Base-by-base conservation (phyloP, 1,140 invertebrate genomes). In the Sarcophaga peregrina region DNA sequence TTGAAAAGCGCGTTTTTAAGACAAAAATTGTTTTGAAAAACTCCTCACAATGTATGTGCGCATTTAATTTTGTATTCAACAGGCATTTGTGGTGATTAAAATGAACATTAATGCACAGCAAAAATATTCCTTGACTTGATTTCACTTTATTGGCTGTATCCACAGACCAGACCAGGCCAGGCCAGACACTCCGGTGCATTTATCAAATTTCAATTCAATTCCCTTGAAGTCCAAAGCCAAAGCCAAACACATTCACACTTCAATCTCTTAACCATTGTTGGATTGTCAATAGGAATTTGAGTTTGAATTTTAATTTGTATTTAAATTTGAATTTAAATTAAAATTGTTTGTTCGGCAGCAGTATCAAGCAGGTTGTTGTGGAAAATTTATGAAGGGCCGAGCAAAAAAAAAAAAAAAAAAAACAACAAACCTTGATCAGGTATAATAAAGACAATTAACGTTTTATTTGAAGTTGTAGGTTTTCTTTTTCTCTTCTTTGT, bases 31-130 rank as follows among this genome's bases (percentile, higher is more conserved):
- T 58, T 58, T 68, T 68, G 10, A 52, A 25, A 68, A 68, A 20
- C 62, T n/a, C 62, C 20, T 68, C 15, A n/a, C 17, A 68, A 68
- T 68, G 62, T 68, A 20, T 20, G 20, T 68, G 62, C 25, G 25
- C 25, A 37, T 37, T 68, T 68, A 6, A 68, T 68, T 68, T 68
- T 20, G 62, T 68, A 68, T 68, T 68, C 62, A 68, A 20, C n/a
- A 9, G n/a, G 62, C 62, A 68, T 68, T 68, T 68, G 17, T 20
- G 62, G 62, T 68, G 62, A 68, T 68, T 68, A 68, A 68, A 17
- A 68, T 68, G 62, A 68, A 68, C 62, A 25, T 68, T 68, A 68
- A 68, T 68, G 62, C 62, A n/a, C n/a, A 68, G 62, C 4, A 37
- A 37, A 25, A 68, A 68, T 68, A 68, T 58, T 58, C 54, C 54